phyloP scores from a whole-genome alignment of 2,888 invertebrate species.

The Scaptomyza reducta region DNA sequence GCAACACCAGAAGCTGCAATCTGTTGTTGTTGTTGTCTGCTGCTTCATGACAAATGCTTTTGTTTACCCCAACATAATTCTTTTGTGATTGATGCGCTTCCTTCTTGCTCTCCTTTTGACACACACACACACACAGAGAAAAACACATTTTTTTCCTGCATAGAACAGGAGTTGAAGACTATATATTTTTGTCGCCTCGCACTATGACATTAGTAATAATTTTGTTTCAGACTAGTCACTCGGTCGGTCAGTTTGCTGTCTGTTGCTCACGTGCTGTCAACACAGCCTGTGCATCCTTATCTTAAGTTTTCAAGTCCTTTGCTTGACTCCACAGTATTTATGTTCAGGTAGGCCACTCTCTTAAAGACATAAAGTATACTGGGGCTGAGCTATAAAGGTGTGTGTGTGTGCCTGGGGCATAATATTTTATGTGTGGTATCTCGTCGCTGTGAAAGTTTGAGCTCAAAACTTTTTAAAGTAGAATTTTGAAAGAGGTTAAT shows the following conservation, averaged over 20 bases:
- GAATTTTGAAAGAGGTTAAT: neutral
- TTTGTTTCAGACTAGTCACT: slow-evolving; percentile 50
- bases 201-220: slow-evolving; percentile 71
- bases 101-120: slow-evolving; percentile 31
- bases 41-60: slow-evolving; percentile 77
- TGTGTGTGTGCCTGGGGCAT: slow-evolving; percentile 2
- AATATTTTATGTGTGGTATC: slow-evolving; percentile 26
- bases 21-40: slow-evolving; percentile 53
- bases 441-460: neutral
- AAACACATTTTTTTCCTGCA: slow-evolving; percentile 24
- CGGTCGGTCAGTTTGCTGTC: neutral
- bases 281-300: slow-evolving; percentile 59
- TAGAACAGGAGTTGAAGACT: slow-evolving; percentile 36
- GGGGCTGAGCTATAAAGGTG: neutral
- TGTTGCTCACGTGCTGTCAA: slow-evolving; percentile 45
- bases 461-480: neutral
- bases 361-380: slow-evolving; percentile 30
- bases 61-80: slow-evolving; percentile 79
- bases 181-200: slow-evolving; percentile 73
- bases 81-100: slow-evolving; percentile 76
- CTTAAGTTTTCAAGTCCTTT: slow-evolving; percentile 34
- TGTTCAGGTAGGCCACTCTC: slow-evolving; percentile 47
- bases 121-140: neutral
- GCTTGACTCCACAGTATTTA: slow-evolving; percentile 60
- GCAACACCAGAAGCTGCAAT: slow-evolving; percentile 18